These are phyloP conservation scores for Ophonus ardosiacus DNA, from an alignment of 2,888 invertebrate species.

Conservation along the genomic window DNA sequence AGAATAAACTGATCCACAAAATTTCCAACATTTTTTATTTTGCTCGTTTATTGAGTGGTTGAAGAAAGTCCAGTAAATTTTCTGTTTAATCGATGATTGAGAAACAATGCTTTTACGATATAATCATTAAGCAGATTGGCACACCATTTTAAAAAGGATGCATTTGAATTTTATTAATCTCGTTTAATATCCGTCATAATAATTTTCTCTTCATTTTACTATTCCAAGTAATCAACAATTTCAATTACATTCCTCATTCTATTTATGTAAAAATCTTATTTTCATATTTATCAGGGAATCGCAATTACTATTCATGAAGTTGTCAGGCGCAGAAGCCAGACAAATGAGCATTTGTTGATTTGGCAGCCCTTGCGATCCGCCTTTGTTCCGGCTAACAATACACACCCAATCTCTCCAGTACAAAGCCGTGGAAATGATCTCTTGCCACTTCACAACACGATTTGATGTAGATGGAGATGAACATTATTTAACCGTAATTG, in stretches of 20 bases:
- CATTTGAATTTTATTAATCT: no score
- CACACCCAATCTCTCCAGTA: conserved; percentile 3
- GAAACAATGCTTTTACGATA: no score
- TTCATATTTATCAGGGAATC: conserved; percentile 23
- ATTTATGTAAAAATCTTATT: conserved; percentile 4
- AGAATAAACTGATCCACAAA: no score
- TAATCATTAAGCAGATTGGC: no score
- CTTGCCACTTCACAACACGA: conserved; percentile 29
- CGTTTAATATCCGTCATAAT: no score
- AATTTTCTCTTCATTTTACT: no score
- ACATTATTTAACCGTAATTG: conserved; percentile 66
- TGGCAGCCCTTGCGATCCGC: not conserved
- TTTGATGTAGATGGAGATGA: conserved; percentile 64
- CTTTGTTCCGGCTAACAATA: not conserved
- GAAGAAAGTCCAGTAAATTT: no score
- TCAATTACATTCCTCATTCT: not conserved
- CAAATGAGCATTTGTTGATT: conserved; percentile 24
- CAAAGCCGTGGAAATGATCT: conserved; percentile 44
- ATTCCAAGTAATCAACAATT: not conserved
- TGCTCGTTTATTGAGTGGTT: no score
- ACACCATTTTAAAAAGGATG: no score
- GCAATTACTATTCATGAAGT: conserved; percentile 28
- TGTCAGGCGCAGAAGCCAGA: conserved; percentile 6
- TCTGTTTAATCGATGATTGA: no score
- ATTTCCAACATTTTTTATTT: no score